Conservation (phyloP, 2,797 vertebrate genomes). For the Podargus strigoides region DNA sequence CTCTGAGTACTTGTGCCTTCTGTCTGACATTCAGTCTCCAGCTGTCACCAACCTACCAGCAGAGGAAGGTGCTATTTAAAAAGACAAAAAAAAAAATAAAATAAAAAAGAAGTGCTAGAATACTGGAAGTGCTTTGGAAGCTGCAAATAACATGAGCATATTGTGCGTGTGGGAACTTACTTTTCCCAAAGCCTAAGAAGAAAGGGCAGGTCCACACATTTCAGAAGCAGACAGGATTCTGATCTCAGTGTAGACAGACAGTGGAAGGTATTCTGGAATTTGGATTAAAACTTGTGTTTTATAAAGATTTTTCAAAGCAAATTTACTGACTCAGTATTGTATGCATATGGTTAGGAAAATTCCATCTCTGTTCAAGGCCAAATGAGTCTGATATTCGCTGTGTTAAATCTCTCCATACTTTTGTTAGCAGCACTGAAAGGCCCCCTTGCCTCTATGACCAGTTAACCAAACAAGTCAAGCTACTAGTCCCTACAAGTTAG, state of each 20-base stretch:
- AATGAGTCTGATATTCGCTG: not conserved
- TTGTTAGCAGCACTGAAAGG: not conserved
- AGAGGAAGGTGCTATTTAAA: not conserved
- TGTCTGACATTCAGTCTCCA: slow-evolving; percentile 10
- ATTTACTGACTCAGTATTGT: not conserved
- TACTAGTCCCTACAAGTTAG: not conserved
- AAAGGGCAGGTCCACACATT: not conserved
- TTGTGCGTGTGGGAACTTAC: not conserved
- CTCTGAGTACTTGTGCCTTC: not conserved
- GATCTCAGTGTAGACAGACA: not conserved
- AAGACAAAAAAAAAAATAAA: not conserved
- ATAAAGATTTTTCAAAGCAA: not conserved
- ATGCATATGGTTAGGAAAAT: not conserved
- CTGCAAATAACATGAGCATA: not conserved
- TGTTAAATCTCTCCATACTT: not conserved
- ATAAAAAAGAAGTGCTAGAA: not conserved
- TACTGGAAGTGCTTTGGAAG: not conserved
- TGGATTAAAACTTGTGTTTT: not conserved
- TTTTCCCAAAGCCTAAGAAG: not conserved
- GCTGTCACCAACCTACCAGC: not conserved
- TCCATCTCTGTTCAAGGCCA: not conserved
- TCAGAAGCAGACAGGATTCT: not conserved
- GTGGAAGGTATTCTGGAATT: not conserved
- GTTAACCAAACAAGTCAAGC: not conserved
- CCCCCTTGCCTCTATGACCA: not conserved